Conservation (phyloP, 2,888 invertebrate genomes). For the Candidula unifasciata region DNA sequence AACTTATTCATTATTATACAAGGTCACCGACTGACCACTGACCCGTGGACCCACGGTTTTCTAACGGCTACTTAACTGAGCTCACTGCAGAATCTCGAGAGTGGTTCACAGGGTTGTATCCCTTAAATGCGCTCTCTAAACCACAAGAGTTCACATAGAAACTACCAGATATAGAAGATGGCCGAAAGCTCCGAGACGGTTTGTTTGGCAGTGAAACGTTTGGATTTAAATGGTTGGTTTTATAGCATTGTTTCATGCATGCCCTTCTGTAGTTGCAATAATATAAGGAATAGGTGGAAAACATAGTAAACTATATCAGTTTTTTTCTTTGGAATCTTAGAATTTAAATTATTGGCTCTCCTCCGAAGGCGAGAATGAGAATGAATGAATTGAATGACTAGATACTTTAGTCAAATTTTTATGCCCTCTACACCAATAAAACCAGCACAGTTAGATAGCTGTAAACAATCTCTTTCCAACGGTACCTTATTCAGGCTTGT, state of each 20-base stretch:
- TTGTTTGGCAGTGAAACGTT: constrained; percentile 37
- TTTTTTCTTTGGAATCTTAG: no score
- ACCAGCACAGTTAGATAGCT: no score
- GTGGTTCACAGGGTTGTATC: background rate
- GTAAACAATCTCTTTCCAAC: no score
- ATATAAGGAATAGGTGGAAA: no score
- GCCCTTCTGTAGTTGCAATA: background rate
- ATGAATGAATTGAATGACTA: no score
- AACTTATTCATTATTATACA: no score
- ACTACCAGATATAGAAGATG: constrained; percentile 23
- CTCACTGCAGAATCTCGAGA: background rate
- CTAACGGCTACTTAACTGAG: background rate
- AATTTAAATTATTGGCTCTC: no score
- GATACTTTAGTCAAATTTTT: no score
- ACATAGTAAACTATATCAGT: no score
- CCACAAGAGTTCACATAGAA: background rate
- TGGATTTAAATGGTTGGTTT: constrained; percentile 46
- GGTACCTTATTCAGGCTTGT: no score
- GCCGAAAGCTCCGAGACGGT: constrained; percentile 23
- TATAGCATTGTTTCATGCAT: background rate
- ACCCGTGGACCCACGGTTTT: background rate
- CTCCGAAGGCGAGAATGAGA: no score
- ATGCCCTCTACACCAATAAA: no score
- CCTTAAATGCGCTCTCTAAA: background rate
- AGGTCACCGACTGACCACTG: background rate